Conservation (phyloP, 2,888 invertebrate species). For the Kryphioiulus occultus region DNA sequence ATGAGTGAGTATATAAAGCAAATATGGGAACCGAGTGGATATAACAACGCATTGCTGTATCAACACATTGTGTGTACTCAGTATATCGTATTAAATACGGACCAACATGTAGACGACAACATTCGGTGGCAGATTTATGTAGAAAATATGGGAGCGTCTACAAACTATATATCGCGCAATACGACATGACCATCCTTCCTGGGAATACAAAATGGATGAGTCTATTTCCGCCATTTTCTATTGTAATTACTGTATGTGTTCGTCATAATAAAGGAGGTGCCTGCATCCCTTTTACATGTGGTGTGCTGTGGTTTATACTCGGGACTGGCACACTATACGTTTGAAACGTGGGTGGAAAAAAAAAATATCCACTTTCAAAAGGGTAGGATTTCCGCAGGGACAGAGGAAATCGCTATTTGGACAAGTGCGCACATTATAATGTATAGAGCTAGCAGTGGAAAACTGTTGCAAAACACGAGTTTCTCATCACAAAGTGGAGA, state of each 20-base stretch:
- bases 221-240: conserved; percentile 21
- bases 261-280: background rate
- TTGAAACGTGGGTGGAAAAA: background rate
- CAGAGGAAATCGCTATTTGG: conserved; percentile 3
- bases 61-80: background rate
- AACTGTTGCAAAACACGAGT: background rate
- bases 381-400: conserved; percentile 28
- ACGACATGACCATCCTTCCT: background rate
- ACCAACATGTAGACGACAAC: background rate
- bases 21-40: background rate
- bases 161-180: background rate
- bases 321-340: background rate
- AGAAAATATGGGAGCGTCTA: background rate
- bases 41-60: background rate
- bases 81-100: background rate
- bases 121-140: background rate
- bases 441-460: too few species aligned
- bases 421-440: background rate
- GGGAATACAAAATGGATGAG: background rate
- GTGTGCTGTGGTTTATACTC: background rate
- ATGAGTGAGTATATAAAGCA: background rate
- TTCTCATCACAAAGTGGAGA: background rate
- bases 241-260: background rate
- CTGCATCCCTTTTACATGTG: background rate
- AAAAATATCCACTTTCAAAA: background rate